Evolutionary conservation across 2,888 invertebrate genomes (phyloP).

Genomic region (Phalangium opilio): DNA sequence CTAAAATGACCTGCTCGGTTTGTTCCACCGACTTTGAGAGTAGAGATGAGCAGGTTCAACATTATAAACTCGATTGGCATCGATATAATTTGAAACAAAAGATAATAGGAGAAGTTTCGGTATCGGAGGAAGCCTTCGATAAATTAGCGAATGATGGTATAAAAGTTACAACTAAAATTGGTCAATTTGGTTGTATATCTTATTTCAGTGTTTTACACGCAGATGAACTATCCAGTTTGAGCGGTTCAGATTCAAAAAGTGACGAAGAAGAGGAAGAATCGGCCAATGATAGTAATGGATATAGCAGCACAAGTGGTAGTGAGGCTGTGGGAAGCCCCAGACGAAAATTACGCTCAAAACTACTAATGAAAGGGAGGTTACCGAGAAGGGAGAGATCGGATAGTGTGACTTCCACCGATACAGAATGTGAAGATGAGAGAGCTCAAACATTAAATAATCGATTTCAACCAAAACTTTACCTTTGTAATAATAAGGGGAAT

Average conservation of each 20-base stretch:
- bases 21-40: not conserved
- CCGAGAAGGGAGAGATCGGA: not conserved
- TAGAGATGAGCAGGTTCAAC: slow-evolving; percentile 36
- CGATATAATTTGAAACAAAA: slow-evolving; percentile 61
- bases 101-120: slow-evolving; percentile 40
- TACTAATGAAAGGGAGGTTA: not conserved
- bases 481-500: slow-evolving; percentile 48
- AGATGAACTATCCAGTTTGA: slow-evolving; percentile 3
- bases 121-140: slow-evolving; percentile 44
- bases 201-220: not conserved
- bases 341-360: slow-evolving; percentile 23
- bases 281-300: not conserved
- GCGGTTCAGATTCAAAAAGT: slow-evolving; percentile 1
- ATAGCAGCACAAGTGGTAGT: slow-evolving; percentile 1
- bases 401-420: slow-evolving; percentile 1
- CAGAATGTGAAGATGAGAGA: slow-evolving; percentile 5
- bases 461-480: slow-evolving; percentile 48
- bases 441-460: not conserved
- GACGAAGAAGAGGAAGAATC: slow-evolving; percentile 1
- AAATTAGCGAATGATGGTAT: slow-evolving; percentile 10
- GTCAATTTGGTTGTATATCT: no score
- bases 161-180: no score
- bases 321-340: not conserved
- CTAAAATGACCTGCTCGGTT: slow-evolving; percentile 1
- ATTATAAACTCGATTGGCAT: slow-evolving; percentile 72